These are phyloP conservation scores for human DNA, from an alignment of 2,113 vertebrate species.

Conservation along the genomic window GRCh38 chr20:25364001-25364500, in stretches of 20 bases:
- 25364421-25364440: neutral
- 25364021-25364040: neutral
- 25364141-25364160: neutral
- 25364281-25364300: neutral
- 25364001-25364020: neutral
- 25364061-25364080: neutral
- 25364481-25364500: neutral
- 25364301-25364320: neutral
- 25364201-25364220: neutral
- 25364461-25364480: neutral
- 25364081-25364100: neutral
- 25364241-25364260: neutral
- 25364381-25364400: neutral
- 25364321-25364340: neutral
- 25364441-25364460: neutral
- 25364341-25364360: neutral
- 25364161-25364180: neutral
- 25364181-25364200: slow-evolving; percentile 5
- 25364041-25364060: neutral
- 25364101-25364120: neutral
- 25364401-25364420: neutral
- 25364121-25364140: neutral
- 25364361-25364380: neutral
- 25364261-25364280: neutral
- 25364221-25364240: neutral